Base-by-base conservation (phyloP, 2,888 invertebrate genomes). In the Andrena hattorfiana region DNA sequence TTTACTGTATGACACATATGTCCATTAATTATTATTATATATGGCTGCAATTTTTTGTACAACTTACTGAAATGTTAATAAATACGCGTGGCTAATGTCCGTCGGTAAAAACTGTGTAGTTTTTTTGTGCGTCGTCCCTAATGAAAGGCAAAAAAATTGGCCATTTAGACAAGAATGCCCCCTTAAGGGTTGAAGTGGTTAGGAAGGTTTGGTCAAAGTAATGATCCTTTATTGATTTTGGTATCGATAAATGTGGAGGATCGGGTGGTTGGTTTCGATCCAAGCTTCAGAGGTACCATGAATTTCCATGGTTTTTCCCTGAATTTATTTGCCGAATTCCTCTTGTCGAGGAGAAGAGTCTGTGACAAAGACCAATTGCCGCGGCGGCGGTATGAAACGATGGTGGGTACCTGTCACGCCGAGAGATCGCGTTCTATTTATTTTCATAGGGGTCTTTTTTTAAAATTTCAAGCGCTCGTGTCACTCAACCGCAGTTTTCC, bases 401-500 rank as follows among this genome's bases (percentile, higher is more conserved):
- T 84, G 89, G 85, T 56, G 48, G 80, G 67, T 86, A 89, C 86
- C 89, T 90, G 90, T 90, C 90, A 90, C 83, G 73, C 54, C 68
- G 64, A 64, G 71, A 82, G 67, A 81, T 84, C 83, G 74, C 78
- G 83, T 85, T 86, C 85, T 85, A 85, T 87, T 89, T 89, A 88
- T 87, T 85, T 85, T 88, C 85, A 87, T 89, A 78, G 84, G 80
- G 81, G 67, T 82, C 77, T 84, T 79, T 87, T 88, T 88, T 88
- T 86, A 28, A 68, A 87, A 84, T 86, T 86, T 86, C 87, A 84
- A 89, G 88, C 86, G 76, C 69, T 76, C 87, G 86, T 81, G 87
- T 89, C 89, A 89, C 86, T 89, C 89, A 89, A 85, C 82, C 88
- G 87, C 89, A 89, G 87, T 89, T 89, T 89, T 89, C 86, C 87